A percentile compares a stretch with the other conserved stretches of the same genome.
Conservation (phyloP, 2,888 invertebrate genomes). For the Himalopsyche japonica region DNA sequence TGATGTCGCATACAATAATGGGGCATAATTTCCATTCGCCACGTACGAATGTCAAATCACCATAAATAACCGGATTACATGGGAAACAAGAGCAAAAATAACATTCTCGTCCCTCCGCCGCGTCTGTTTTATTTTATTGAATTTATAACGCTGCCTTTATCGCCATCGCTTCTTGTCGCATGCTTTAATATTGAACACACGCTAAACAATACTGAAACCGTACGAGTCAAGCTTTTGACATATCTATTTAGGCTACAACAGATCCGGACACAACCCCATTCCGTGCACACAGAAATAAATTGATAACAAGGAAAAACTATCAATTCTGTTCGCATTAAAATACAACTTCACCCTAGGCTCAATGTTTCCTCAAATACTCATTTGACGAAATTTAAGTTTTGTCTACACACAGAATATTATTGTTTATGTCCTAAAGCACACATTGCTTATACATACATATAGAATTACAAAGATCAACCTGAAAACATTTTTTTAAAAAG, state of each 20-base stretch:
- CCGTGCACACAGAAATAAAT: background rate
- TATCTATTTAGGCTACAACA: constrained; percentile 35
- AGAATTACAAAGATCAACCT: too few relatives aligned
- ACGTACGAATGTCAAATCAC: constrained; percentile 36
- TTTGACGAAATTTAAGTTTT: too few relatives aligned
- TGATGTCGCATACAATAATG: constrained; percentile 20
- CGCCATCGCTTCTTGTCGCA: constrained; percentile 23
- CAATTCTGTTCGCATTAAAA: too few relatives aligned
- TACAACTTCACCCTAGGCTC: too few relatives aligned
- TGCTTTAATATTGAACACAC: constrained; percentile 34
- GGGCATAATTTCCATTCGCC: constrained; percentile 20
- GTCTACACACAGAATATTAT: accelerated
- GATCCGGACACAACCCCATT: background rate
- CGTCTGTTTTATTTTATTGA: constrained; percentile 13
- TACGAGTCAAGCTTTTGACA: constrained; percentile 31
- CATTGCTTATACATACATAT: too few relatives aligned
- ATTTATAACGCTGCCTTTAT: constrained; percentile 28
- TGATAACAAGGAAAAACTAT: background rate
- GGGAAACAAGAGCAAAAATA: constrained; percentile 48
- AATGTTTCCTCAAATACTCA: too few relatives aligned
- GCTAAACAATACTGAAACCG: constrained; percentile 33
- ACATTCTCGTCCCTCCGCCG: background rate
- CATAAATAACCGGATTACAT: constrained; percentile 44
- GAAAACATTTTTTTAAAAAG: too few relatives aligned
- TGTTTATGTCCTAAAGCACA: too few relatives aligned